Conservation (phyloP, 1,140 invertebrate genomes). For the Pseudomyrmex sp. region DNA sequence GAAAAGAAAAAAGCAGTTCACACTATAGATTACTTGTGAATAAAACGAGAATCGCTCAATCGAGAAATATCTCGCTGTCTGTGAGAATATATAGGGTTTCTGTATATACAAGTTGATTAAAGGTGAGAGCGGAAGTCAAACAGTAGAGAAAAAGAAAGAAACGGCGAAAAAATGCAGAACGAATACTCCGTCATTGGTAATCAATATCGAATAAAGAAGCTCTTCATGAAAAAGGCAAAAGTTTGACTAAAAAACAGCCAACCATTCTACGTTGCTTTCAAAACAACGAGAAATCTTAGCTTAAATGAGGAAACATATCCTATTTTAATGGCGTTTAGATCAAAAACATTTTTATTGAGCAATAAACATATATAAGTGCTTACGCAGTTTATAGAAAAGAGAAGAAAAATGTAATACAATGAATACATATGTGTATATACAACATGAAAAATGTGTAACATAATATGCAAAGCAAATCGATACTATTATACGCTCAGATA, state of each 20-base stretch:
- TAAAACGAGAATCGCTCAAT: background rate
- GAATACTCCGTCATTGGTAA: background rate
- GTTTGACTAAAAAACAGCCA: slow-evolving; percentile 22
- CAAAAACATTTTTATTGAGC: background rate
- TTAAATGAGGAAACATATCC: slow-evolving; percentile 1
- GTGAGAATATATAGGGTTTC: slow-evolving; percentile 21
- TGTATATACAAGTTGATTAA: background rate
- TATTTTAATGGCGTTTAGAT: slow-evolving; percentile 1
- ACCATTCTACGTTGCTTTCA: slow-evolving; percentile 6
- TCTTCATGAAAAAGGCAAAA: slow-evolving; percentile 42
- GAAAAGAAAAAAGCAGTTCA: background rate
- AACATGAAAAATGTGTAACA: no score
- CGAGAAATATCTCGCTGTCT: slow-evolving; percentile 2
- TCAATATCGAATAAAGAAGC: slow-evolving; percentile 46
- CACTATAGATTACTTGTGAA: background rate
- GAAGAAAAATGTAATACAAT: background rate
- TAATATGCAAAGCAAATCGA: no score
- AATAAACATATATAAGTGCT: background rate
- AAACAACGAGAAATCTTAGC: slow-evolving; percentile 12
- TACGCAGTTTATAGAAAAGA: background rate
- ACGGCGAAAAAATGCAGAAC: background rate
- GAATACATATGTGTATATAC: no score
- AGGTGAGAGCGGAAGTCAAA: slow-evolving; percentile 24
- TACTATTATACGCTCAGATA: no score
- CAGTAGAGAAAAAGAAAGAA: slow-evolving; percentile 25